These are phyloP conservation scores for Hippocampus abdominalis DNA, from an alignment of 2,113 vertebrate species.

Conservation along the genomic window DNA sequence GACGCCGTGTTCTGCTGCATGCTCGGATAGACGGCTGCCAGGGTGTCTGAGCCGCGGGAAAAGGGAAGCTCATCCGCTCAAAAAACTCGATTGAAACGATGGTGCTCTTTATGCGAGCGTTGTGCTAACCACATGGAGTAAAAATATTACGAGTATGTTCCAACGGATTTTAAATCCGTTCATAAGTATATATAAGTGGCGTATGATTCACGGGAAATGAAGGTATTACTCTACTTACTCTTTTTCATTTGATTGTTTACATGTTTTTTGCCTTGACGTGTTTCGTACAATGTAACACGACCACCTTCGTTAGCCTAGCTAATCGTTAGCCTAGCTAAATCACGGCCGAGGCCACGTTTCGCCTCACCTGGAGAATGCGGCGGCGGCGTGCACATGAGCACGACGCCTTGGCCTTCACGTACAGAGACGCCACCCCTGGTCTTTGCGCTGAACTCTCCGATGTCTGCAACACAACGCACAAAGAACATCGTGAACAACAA, in stretches of 20 bases:
- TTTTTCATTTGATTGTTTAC: too few species aligned
- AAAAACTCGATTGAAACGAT: neutral
- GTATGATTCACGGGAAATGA: too few species aligned
- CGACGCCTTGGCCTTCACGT: conserved; percentile 94
- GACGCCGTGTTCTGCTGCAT: conserved; percentile 10
- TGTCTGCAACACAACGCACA: conserved; percentile 72
- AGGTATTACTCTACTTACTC: too few species aligned
- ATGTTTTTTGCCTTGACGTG: too few species aligned
- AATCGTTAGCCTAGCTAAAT: neutral
- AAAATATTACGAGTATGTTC: too few species aligned
- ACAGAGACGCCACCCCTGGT: conserved; percentile 89
- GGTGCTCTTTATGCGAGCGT: neutral
- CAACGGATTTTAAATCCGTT: too few species aligned
- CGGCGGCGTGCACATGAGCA: conserved; percentile 92
- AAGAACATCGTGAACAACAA: neutral
- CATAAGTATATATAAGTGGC: too few species aligned
- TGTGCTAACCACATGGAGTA: too few species aligned
- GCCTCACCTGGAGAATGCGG: conserved; percentile 89
- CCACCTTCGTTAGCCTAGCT: neutral
- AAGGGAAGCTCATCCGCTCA: neutral
- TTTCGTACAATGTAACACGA: too few species aligned
- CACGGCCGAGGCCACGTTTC: neutral
- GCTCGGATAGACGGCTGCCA: neutral
- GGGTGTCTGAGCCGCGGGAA: neutral
- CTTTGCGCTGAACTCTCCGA: conserved; percentile 85